Evolutionary conservation across 2,888 invertebrate genomes (phyloP), one percentile per base, ranked within the genome.

Genomic region (Plagiodera versicolora): DNA sequence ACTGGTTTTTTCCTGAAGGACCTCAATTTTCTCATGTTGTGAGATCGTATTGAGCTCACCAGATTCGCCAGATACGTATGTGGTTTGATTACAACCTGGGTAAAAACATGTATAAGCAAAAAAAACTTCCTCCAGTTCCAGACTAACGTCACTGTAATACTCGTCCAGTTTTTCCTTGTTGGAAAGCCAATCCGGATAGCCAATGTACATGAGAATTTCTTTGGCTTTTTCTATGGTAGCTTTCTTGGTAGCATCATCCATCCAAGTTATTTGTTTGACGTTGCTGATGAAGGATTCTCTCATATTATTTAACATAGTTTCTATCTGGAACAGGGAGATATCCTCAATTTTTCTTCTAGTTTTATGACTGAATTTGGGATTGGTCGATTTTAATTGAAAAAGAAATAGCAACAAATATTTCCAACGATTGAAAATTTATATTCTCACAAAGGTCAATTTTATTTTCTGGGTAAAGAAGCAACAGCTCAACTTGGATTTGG

Each of bases 131-230:
- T n/a, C n/a, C n/a, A n/a, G n/a, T n/a, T n/a, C n/a, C n/a, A n/a
- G 16, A 63, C 74, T 68, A 70, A 91, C 86, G 46, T 87, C 88
- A 64, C 82, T 76, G 74, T 92, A 93, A 75, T 87, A 86, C 51
- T 82, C 78, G 69, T 92, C 88, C 48, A 93, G 76, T 50, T 82
- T 82, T 0, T 85, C 85, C 20, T 85, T 83, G 67, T 89, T 84
- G 49, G 87, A 83, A 1, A 92, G 81, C 91, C 92, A 92, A 54
- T 87, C 83, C 0, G 92, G 92, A 75, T 88, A 91, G 0, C 92
- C 92, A 67, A 92, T 87, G 59, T 88, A 86, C 58, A 87, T 87
- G 58, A 85, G 85, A 89, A 92, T 92, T 69, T 86, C 84, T 35
- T 84, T 83, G 1, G 87, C 89, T 77, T 93, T 93, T 66, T 86